These are phyloP conservation scores for Volucella zonaria DNA, from an alignment of 2,888 invertebrate genomes.

Conservation along the genomic window DNA sequence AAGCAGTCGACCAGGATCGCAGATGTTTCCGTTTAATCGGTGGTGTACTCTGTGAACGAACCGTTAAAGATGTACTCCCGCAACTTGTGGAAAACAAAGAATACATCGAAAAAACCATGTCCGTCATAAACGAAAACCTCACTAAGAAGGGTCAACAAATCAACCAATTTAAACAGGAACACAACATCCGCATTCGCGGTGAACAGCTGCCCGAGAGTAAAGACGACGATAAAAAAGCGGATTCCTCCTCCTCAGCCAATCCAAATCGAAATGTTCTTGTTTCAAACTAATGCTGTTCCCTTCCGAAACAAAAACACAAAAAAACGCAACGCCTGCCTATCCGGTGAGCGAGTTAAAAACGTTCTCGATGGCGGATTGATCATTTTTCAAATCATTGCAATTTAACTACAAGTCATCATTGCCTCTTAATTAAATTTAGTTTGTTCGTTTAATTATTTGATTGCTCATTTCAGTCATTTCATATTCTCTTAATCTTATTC, in stretches of 20 bases:
- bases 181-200: constrained; percentile 93
- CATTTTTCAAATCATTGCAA: constrained; percentile 49
- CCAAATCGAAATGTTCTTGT: constrained; percentile 85
- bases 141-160: constrained; percentile 94
- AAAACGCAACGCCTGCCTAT: neutral
- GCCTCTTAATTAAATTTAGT: constrained; percentile 57
- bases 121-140: constrained; percentile 91
- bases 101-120: constrained; percentile 90
- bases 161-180: constrained; percentile 94
- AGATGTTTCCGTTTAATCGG: constrained; percentile 97
- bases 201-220: constrained; percentile 83
- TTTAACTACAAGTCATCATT: constrained; percentile 52
- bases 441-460: constrained; percentile 41
- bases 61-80: constrained; percentile 95
- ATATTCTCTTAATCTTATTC: constrained; percentile 34
- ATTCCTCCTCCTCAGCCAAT: constrained; percentile 75
- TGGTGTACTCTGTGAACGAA: constrained; percentile 95
- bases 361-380: constrained; percentile 22
- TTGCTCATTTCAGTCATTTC: constrained; percentile 48
- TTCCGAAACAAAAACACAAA: too few relatives aligned
- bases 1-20: constrained; percentile 91
- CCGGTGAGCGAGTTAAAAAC: neutral
- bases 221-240: constrained; percentile 78
- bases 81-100: constrained; percentile 91
- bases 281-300: constrained; percentile 77